Evolutionary conservation across 2,888 invertebrate genomes (phyloP), one percentile per base, ranked within the genome.

Genomic region (Asteroscopus sphinx): DNA sequence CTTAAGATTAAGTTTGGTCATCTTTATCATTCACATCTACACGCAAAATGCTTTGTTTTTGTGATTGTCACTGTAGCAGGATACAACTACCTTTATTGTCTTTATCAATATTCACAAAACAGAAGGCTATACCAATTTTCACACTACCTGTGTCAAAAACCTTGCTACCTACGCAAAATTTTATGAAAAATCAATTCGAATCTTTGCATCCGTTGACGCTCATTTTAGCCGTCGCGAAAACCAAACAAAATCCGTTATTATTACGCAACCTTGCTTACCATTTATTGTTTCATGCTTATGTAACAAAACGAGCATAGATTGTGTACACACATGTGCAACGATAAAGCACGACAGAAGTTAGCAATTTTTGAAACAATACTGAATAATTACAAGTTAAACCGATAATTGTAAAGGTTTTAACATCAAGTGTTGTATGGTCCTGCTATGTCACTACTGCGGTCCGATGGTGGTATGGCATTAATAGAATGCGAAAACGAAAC

Each of bases 251-350:
- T 53, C 28, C 33, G 30, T 32, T 8, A 49, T 73, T 76, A 49
- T 73, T 76, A 64, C 59, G 52, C 56, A 77, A 74, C 15, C 51
- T 42, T 54, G 57, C 35, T 59, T 63, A 71, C 58, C 49, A 52
- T 61, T 70, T 73, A 77, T 76, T 72, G 69, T 77, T 66, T 35
- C 65, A 55, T 45, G 47, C 61, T 72, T 66, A 72, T 69, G 70
- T 51, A 77, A 73, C 52, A 52, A 62, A 62, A 56, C 59, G 46
- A 51, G 40, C 51, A 17, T 60, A 58, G 37, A 57, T 56, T 71
- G 59, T 55, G 53, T 64, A 49, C 48, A 49, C 49, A 40, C 51
- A 68, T 63, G 60, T 57, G 49, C 42, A 54, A 64, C 66, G 75
- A 80, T 81, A 77, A 69, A 65, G 63, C 71, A 77, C 75, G 70